phyloP scores from a whole-genome alignment of 1,140 invertebrate species.

The Protaetia brevitarsis region DNA sequence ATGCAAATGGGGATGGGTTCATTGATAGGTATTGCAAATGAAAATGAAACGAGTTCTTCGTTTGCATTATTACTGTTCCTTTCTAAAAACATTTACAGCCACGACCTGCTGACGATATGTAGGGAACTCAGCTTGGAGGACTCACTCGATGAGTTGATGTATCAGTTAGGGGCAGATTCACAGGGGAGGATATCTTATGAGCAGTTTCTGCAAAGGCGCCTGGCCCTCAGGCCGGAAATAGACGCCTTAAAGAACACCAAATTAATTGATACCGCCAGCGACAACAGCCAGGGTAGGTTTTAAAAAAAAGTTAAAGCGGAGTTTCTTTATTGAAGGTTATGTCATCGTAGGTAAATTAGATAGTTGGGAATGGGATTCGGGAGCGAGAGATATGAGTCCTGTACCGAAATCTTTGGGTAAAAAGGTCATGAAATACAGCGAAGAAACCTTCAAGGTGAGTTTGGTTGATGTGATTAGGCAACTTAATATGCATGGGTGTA shows the following conservation, averaged over 20 bases:
- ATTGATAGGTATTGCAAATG: constrained; percentile 59
- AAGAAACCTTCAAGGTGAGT: constrained; percentile 42
- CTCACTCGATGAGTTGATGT: constrained; percentile 64
- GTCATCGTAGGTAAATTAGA: constrained; percentile 55
- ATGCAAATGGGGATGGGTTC: constrained; percentile 67
- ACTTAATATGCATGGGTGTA: not conserved
- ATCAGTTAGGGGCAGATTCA: constrained; percentile 63
- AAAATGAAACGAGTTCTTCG: constrained; percentile 14
- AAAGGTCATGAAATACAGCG: constrained; percentile 32
- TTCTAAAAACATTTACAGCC: constrained; percentile 56
- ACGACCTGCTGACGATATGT: constrained; percentile 64
- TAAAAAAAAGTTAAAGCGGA: constrained; percentile 8
- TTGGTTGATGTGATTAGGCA: constrained; percentile 4
- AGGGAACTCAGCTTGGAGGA: constrained; percentile 64
- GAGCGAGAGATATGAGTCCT: constrained; percentile 66
- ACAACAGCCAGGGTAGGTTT: constrained; percentile 59
- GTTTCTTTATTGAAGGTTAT: constrained; percentile 23
- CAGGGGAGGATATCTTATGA: constrained; percentile 64
- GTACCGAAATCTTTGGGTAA: constrained; percentile 51
- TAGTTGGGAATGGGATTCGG: constrained; percentile 69
- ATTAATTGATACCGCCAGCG: constrained; percentile 60
- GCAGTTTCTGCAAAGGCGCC: constrained; percentile 61
- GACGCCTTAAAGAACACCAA: constrained; percentile 56
- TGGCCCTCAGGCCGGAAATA: constrained; percentile 60
- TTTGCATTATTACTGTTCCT: constrained; percentile 31